These are phyloP conservation scores for Arvicanthis niloticus DNA, from an alignment of 2,113 vertebrate genomes.

Conservation along the genomic window DNA sequence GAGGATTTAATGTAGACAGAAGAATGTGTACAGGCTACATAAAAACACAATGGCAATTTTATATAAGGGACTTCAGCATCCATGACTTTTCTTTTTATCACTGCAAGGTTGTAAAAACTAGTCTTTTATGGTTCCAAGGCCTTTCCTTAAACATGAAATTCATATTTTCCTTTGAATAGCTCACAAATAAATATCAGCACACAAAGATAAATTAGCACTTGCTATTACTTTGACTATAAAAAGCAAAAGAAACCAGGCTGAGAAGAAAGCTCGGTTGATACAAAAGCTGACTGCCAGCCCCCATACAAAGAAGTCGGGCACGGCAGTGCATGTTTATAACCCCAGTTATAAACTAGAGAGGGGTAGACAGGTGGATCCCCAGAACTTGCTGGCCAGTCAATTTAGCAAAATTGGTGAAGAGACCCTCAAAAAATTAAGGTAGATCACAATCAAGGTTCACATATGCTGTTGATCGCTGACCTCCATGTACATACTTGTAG, in stretches of 20 bases:
- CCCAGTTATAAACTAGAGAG: background rate
- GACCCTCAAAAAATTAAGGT: background rate
- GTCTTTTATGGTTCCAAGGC: background rate
- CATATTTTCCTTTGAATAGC: background rate
- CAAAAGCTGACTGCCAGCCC: background rate
- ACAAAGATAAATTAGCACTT: background rate
- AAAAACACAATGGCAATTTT: background rate
- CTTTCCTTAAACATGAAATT: background rate
- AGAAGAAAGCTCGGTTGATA: background rate
- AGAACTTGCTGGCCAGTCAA: background rate
- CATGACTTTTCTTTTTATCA: background rate
- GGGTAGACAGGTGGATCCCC: background rate
- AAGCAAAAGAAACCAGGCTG: background rate
- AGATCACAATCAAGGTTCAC: background rate
- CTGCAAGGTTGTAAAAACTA: background rate
- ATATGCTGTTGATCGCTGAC: background rate
- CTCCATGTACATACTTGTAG: background rate
- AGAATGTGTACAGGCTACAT: background rate
- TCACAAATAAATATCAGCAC: background rate
- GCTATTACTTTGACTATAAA: background rate
- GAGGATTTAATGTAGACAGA: background rate
- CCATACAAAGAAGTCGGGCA: background rate
- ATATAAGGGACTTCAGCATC: background rate
- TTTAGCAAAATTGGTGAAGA: background rate
- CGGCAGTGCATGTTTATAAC: background rate